A percentile compares a stretch with the other conserved stretches of the same genome.
Conservation (phyloP, 2,113 vertebrate species). For the Xenopus laevis region DNA sequence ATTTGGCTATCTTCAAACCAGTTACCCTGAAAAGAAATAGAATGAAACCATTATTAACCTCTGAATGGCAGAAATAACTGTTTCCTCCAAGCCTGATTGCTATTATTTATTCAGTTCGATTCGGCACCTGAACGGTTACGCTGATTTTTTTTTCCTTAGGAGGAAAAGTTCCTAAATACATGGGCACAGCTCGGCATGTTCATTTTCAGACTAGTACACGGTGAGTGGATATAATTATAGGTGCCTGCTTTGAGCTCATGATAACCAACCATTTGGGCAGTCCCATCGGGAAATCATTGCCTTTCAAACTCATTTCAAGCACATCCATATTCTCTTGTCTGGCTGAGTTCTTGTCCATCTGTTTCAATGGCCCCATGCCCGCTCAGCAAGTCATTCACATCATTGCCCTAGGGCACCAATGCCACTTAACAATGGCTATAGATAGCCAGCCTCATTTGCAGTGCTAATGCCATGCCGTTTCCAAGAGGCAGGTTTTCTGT, state of each 20-base stretch:
- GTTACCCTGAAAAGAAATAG: neutral
- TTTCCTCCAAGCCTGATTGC: too few species aligned
- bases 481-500: constrained; percentile 39
- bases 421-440: constrained; percentile 45
- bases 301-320: constrained; percentile 41
- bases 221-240: constrained; percentile 43
- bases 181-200: constrained; percentile 24
- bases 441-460: constrained; percentile 47
- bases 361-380: constrained; percentile 43
- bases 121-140: constrained; percentile 13
- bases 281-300: constrained; percentile 44
- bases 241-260: constrained; percentile 38
- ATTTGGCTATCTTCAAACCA: neutral
- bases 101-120: neutral
- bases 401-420: constrained; percentile 45
- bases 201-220: constrained; percentile 27
- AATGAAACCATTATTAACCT: neutral
- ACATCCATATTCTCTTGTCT: constrained; percentile 40
- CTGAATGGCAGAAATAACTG: too few species aligned
- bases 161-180: constrained; percentile 22
- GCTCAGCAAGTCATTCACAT: constrained; percentile 46
- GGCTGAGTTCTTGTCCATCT: constrained; percentile 43
- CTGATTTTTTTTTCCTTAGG: neutral
- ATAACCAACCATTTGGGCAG: constrained; percentile 45
- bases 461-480: constrained; percentile 44